These are phyloP conservation scores for Heteromyza rotundicornis DNA, from an alignment of 2,888 invertebrate species.

Conservation along the genomic window DNA sequence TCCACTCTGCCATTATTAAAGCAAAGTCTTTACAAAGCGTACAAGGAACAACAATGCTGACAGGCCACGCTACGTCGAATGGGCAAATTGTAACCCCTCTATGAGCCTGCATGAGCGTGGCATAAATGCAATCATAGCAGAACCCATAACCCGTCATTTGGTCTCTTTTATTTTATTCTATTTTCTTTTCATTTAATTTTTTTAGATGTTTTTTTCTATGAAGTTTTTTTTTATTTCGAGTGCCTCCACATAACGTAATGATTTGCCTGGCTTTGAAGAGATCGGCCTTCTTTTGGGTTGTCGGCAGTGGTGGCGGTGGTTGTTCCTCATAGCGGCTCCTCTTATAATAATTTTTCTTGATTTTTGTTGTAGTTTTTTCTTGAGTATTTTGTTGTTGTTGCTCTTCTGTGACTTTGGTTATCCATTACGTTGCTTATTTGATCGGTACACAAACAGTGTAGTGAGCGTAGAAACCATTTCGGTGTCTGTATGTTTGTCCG, in stretches of 20 bases:
- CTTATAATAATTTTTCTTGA: conserved; percentile 10
- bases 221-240: neutral
- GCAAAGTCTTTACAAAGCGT: no score
- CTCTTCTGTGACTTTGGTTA: conserved; percentile 6
- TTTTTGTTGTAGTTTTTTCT: conserved; percentile 1
- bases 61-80: no score
- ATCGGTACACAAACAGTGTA: neutral
- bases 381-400: neutral
- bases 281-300: conserved; percentile 7
- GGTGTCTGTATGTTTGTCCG: neutral
- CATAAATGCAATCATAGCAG: neutral
- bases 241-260: neutral
- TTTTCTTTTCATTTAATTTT: neutral
- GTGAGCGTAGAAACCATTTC: neutral
- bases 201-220: no score
- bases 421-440: conserved; percentile 13
- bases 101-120: neutral
- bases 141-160: neutral
- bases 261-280: neutral
- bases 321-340: neutral
- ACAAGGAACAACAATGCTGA: no score
- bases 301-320: neutral
- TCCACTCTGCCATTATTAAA: no score
- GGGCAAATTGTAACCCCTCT: no score
- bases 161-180: neutral